phyloP scores from a whole-genome alignment of 2,888 invertebrate species.

The Creontiades dilutus region DNA sequence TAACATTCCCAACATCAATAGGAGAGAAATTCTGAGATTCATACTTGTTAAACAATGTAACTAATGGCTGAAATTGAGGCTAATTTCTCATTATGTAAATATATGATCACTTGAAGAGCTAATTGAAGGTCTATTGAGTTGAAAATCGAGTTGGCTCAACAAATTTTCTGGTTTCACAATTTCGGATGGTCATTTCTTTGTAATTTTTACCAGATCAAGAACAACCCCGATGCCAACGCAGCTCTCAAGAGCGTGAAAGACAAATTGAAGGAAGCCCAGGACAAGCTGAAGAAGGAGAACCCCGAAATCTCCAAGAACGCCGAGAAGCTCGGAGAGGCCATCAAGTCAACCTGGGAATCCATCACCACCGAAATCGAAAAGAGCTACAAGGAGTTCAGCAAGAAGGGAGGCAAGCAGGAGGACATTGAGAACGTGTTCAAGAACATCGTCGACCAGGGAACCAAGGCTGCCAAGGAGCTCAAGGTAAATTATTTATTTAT shows the following conservation, averaged over 20 bases:
- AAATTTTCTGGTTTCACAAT: no score
- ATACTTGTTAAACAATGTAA: no score
- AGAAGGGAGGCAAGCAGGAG: slow-evolving; percentile 73
- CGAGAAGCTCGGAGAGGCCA: slow-evolving; percentile 69
- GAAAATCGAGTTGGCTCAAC: no score
- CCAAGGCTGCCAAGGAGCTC: slow-evolving; percentile 66
- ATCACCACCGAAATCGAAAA: slow-evolving; percentile 71
- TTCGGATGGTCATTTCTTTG: no score
- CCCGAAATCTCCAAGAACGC: slow-evolving; percentile 73
- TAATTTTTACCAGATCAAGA: slow-evolving; percentile 69
- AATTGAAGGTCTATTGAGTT: no score
- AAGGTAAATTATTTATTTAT: slow-evolving; percentile 40
- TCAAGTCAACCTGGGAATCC: slow-evolving; percentile 71
- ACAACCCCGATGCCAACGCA: slow-evolving; percentile 67
- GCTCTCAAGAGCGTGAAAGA: slow-evolving; percentile 65
- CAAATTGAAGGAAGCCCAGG: slow-evolving; percentile 72
- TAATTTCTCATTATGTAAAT: no score
- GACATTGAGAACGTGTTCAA: slow-evolving; percentile 71
- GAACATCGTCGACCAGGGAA: slow-evolving; percentile 71
- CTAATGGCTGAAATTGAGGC: no score
- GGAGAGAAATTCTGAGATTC: no score
- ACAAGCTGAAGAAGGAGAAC: slow-evolving; percentile 72
- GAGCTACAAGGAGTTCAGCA: slow-evolving; percentile 71
- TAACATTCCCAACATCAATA: no score
- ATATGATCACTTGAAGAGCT: no score